phyloP scores from a whole-genome alignment of 1,140 invertebrate species.

The Cephus cinctus region DNA sequence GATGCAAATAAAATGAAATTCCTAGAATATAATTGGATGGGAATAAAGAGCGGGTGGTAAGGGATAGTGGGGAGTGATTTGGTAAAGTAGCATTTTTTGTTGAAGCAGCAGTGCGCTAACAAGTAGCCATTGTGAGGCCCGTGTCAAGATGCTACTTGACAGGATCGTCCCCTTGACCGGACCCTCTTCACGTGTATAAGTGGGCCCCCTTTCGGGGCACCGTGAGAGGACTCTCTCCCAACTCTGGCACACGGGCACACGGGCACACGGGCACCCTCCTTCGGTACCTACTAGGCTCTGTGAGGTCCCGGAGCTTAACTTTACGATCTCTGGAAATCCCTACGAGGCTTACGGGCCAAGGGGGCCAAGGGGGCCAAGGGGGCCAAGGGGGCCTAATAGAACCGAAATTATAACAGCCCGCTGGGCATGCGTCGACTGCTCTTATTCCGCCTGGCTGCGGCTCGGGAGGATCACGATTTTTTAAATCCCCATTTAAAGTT shows the following conservation, averaged over 20 bases:
- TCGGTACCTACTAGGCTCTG: no score
- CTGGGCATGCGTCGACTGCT: conserved; percentile 57
- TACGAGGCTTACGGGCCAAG: conserved; percentile 32
- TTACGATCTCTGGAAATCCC: conserved; percentile 52
- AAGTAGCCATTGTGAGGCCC: conserved; percentile 45
- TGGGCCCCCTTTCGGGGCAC: neutral
- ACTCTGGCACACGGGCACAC: conserved; percentile 5
- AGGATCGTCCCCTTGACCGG: conserved; percentile 26
- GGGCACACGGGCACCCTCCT: neutral
- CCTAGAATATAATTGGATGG: no score
- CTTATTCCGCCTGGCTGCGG: conserved; percentile 51
- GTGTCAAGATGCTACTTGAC: conserved; percentile 50
- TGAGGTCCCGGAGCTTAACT: conserved; percentile 48
- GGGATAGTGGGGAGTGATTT: neutral
- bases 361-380: neutral
- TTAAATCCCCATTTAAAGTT: no score
- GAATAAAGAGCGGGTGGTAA: neutral
- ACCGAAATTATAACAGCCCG: conserved; percentile 56
- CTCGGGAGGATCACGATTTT: no score
- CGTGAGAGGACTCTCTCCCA: conserved; percentile 22
- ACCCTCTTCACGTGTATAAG: conserved; percentile 28
- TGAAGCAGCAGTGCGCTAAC: conserved; percentile 30
- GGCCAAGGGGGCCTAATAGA: conserved; percentile 44
- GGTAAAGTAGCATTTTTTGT: conserved; percentile 16
- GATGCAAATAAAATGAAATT: no score